Base-by-base conservation (phyloP, 2,113 vertebrate genomes). In the Melierax canorus region DNA sequence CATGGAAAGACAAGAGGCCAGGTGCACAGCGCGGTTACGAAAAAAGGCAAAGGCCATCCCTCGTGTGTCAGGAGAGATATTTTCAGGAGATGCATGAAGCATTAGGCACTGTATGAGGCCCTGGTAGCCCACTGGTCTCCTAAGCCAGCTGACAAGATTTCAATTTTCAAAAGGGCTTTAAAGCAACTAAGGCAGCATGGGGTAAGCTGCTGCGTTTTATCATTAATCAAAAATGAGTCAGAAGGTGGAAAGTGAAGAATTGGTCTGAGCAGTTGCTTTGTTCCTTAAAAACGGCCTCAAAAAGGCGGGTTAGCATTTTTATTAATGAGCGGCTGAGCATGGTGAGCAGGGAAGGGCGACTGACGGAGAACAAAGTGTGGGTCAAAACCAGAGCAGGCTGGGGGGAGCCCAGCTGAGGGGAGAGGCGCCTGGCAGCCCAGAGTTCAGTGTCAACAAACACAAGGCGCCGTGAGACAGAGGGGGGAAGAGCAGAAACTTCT, bases 11-110 rank as follows among this genome's bases (percentile, higher is more conserved):
- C 9, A 6, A 22, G 66, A 17, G 51, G 60, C 60, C 80, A 24
- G 78, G 73, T 6, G 0, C 43, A 5, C 55, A 11, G 32, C 0
- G 36, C 3, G 1, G 27, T 5, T 23, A 58, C 0, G 17, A 26
- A 8, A 14, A 34, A 13, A 72, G 48, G 72, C 90, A 72, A 22
- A 73, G 81, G 77, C 85, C 63, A 26, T 1, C 36, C 59, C 10
- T 27, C 0, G 10, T 1, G 50, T 71, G 95, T 94, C 95, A 91
- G 95, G 45, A 94, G 64, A 7, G 67, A 95, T 83, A 22, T 76
- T 23, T 56, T 24, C 79, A 50, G 79, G 67, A 29, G 59, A 32
- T 3, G 38, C 75, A 64, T 0, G 36, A 18, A 88, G 56, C 69
- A 2, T 48, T 29, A 6, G 1, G 80, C 15, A 0, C 81, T 0